phyloP scores from a whole-genome alignment of 2,888 invertebrate genomes.

The Drosophila phalerata region DNA sequence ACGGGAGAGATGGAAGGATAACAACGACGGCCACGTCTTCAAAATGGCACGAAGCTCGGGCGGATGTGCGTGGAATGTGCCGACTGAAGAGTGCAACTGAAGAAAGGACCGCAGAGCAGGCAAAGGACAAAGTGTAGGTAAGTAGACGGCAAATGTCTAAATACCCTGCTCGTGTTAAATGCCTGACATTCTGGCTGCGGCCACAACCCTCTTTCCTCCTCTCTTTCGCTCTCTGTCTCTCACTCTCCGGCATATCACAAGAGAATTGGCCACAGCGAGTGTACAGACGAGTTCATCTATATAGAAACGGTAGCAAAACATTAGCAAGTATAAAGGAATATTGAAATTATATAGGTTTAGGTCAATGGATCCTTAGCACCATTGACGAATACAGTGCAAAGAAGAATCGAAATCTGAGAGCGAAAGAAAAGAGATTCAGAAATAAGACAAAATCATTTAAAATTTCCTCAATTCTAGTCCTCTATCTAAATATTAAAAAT shows the following conservation, averaged over 20 bases:
- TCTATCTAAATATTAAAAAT: neutral
- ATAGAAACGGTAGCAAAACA: neutral
- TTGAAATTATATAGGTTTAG: neutral
- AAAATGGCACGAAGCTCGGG: conserved; percentile 56
- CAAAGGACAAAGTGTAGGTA: conserved; percentile 32
- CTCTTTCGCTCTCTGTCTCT: neutral
- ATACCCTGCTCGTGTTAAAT: conserved; percentile 79
- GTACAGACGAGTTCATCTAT: neutral
- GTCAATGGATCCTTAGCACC: neutral
- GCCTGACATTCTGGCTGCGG: conserved; percentile 68
- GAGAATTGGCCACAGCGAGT: conserved; percentile 5
- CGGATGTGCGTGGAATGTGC: conserved; percentile 73
- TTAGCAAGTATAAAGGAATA: neutral
- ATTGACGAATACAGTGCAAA: neutral
- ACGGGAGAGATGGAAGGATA: conserved; percentile 35
- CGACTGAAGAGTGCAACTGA: conserved; percentile 30
- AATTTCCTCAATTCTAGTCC: too few species aligned
- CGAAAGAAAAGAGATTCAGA: neutral
- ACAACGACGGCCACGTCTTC: conserved; percentile 43
- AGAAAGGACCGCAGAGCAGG: conserved; percentile 10
- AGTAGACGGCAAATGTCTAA: conserved; percentile 77
- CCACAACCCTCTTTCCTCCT: conserved; percentile 38
- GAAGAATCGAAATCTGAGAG: neutral
- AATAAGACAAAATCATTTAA: neutral
- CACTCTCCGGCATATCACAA: neutral